A percentile compares a stretch with the other conserved stretches of the same genome.
Conservation (phyloP, 2,797 vertebrate genomes). For the Myotis planiceps region DNA sequence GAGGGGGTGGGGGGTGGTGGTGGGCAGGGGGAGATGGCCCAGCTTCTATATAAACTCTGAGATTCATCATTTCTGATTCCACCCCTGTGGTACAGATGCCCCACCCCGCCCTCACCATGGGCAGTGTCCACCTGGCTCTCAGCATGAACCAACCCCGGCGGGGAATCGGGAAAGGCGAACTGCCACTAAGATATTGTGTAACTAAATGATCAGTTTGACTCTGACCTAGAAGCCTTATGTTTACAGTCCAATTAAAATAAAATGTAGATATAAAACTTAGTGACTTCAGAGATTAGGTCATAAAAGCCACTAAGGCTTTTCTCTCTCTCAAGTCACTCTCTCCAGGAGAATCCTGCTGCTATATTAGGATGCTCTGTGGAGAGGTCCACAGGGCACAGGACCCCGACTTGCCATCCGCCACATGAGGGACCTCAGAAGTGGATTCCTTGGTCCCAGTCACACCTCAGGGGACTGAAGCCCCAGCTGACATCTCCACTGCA, state of each 20-base stretch:
- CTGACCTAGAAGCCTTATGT: background rate
- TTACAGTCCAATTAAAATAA: background rate
- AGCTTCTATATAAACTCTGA: background rate
- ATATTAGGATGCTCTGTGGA: background rate
- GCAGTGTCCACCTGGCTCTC: background rate
- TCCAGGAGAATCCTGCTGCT: background rate
- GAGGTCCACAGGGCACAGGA: background rate
- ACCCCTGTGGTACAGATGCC: background rate
- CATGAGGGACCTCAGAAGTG: background rate
- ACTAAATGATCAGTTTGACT: background rate
- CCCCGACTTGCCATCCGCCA: background rate
- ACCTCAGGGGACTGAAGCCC: background rate
- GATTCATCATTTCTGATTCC: background rate
- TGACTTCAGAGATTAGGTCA: background rate
- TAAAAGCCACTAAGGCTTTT: background rate
- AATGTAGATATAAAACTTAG: background rate
- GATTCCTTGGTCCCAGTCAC: background rate
- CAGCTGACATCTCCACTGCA: background rate
- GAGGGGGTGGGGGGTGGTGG: background rate
- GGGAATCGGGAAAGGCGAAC: background rate
- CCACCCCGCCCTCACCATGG: background rate
- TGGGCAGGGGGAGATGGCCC: background rate
- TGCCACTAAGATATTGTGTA: background rate
- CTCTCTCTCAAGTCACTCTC: background rate
- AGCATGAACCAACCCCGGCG: background rate